Evolutionary conservation across 2,888 invertebrate species (phyloP).

Genomic region (Electrophaes corylata): DNA sequence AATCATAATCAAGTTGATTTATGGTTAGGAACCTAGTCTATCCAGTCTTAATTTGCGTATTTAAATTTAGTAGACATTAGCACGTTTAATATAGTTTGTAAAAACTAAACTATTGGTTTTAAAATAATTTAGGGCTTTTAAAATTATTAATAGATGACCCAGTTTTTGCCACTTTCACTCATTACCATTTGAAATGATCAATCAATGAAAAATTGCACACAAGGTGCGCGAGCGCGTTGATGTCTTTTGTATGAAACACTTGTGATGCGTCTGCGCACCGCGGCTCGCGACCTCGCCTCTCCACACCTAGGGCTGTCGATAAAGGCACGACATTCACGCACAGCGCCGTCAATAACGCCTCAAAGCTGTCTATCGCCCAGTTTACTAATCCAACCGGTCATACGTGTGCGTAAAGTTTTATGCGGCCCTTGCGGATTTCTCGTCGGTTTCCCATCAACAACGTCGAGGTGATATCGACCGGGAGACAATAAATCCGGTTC

Average conservation of each 20-base stretch:
- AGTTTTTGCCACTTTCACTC: too few species aligned
- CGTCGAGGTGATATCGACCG: constrained; percentile 70
- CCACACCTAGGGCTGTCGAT: constrained; percentile 44
- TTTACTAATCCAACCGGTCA: constrained; percentile 25
- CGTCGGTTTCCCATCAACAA: constrained; percentile 59
- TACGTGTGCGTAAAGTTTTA: constrained; percentile 35
- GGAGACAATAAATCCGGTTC: constrained; percentile 82
- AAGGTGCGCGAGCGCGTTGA: constrained; percentile 59
- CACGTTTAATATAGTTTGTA: neutral
- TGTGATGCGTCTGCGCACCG: constrained; percentile 37
- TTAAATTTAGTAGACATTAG: neutral
- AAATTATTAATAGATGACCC: too few species aligned
- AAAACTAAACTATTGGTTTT: too few species aligned
- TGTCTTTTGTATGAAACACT: constrained; percentile 59
- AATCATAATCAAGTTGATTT: constrained; percentile 14
- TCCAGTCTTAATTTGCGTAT: neutral
- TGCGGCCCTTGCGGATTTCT: constrained; percentile 55
- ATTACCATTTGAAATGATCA: neutral
- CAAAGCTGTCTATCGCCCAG: constrained; percentile 28
- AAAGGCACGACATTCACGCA: constrained; percentile 29
- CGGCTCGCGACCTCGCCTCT: constrained; percentile 15
- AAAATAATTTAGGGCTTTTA: too few species aligned
- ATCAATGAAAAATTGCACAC: constrained; percentile 7
- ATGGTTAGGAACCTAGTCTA: neutral
- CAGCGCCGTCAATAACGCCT: neutral